These are phyloP conservation scores for Champsocephalus gunnari DNA, from an alignment of 2,797 vertebrate genomes.

Conservation along the genomic window DNA sequence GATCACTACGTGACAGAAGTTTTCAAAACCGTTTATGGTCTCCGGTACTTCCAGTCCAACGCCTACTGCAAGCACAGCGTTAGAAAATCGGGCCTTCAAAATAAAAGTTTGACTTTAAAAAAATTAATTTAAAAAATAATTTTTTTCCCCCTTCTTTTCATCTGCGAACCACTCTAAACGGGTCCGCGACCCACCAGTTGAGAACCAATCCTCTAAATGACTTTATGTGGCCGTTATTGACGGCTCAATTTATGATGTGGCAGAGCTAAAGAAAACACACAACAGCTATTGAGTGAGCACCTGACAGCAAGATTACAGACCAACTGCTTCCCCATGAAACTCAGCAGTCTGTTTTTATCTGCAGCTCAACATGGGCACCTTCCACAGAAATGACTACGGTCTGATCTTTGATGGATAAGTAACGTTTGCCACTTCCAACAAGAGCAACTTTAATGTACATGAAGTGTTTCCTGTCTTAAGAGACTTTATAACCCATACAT, in stretches of 20 bases:
- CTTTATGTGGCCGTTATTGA: background rate
- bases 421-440: background rate
- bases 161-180: too few relatives aligned
- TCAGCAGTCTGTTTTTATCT: constrained; percentile 1
- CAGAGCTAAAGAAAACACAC: background rate
- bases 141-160: too few relatives aligned
- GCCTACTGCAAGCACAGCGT: too few relatives aligned
- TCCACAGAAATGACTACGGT: background rate
- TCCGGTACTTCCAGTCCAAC: too few relatives aligned
- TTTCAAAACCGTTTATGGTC: too few relatives aligned
- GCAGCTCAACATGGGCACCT: background rate
- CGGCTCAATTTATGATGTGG: background rate
- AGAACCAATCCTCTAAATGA: background rate
- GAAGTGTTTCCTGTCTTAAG: background rate
- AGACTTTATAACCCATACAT: background rate
- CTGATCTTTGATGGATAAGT: background rate
- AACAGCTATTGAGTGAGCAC: background rate
- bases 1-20: too few relatives aligned
- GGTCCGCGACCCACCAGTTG: too few relatives aligned
- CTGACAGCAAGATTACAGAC: constrained; percentile 41
- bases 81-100: too few relatives aligned
- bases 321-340: constrained; percentile 40
- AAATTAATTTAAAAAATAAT: too few relatives aligned
- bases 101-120: too few relatives aligned
- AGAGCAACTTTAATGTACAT: background rate